Conservation (phyloP, 2,888 invertebrate species). For the Acleris holmiana region DNA sequence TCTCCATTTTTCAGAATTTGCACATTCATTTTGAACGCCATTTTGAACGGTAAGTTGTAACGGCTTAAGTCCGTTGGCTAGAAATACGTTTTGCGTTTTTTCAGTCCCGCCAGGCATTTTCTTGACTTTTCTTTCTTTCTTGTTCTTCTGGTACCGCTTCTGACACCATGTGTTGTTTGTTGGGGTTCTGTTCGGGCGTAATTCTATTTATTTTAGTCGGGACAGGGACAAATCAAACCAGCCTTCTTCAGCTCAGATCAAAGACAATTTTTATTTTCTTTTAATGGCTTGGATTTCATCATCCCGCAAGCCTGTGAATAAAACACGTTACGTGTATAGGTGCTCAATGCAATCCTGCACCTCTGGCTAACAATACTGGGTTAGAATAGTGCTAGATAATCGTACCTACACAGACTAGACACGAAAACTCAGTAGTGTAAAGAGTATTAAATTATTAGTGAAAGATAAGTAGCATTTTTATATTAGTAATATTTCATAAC, state of each 20-base stretch:
- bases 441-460: slow-evolving; percentile 16
- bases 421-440: slow-evolving; percentile 4
- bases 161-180: no score
- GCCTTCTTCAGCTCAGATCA: no score
- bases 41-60: neutral
- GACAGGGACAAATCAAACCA: no score
- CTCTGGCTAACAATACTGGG: slow-evolving; percentile 24
- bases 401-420: slow-evolving; percentile 10
- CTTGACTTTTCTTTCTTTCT: no score
- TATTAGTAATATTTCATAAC: slow-evolving; percentile 24
- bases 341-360: slow-evolving; percentile 19
- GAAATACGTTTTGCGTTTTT: no score
- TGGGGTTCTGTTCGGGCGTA: no score
- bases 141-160: no score
- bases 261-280: no score
- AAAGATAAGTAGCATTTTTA: slow-evolving; percentile 17
- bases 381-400: slow-evolving; percentile 18
- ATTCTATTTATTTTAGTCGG: no score
- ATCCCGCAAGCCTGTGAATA: slow-evolving; percentile 15
- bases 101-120: no score
- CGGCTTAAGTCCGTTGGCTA: no score
- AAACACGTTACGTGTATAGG: slow-evolving; percentile 15
- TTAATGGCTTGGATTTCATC: slow-evolving; percentile 16
- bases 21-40: neutral
- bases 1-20: slow-evolving; percentile 11